Conservation (phyloP, 2,888 invertebrate species). For the Sminthurinus aureus region DNA sequence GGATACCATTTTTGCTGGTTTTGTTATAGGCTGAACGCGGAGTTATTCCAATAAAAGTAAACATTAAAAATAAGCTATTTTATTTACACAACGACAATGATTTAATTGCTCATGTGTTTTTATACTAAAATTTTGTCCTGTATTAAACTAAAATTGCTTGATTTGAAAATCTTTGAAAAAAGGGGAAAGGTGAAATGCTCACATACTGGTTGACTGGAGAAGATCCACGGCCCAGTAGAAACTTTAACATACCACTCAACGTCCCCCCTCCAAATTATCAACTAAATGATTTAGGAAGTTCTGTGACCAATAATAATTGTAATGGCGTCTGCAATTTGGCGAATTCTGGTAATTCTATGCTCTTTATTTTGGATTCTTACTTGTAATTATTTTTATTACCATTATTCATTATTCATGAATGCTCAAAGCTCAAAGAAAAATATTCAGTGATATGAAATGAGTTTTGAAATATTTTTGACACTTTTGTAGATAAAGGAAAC, state of each 20-base stretch:
- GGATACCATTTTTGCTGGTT: too few relatives aligned
- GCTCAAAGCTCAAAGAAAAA: background rate
- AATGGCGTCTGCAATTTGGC: background rate
- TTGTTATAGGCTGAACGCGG: slow-evolving; percentile 78
- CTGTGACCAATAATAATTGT: slow-evolving; percentile 17
- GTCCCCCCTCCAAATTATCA: background rate
- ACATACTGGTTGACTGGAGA: slow-evolving; percentile 77
- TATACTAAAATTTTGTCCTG: too few relatives aligned
- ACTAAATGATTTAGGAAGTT: background rate
- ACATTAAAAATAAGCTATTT: background rate
- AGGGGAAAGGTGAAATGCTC: slow-evolving; percentile 79
- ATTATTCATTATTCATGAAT: background rate
- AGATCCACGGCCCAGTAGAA: slow-evolving; percentile 61
- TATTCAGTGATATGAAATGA: background rate
- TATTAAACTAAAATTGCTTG: background rate
- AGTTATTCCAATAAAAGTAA: slow-evolving; percentile 72
- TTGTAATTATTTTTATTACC: background rate
- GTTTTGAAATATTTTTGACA: background rate
- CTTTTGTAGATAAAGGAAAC: slow-evolving; percentile 8
- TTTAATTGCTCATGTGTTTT: too few relatives aligned
- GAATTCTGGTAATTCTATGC: background rate
- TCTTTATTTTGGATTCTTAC: background rate
- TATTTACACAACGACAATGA: too few relatives aligned
- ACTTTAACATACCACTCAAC: background rate
- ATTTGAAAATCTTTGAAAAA: slow-evolving; percentile 67